A percentile compares a stretch with the other conserved stretches of the same genome.
These are phyloP conservation scores for Zaprionus davidi DNA, from an alignment of 1,140 invertebrate species.

Conservation along the genomic window DNA sequence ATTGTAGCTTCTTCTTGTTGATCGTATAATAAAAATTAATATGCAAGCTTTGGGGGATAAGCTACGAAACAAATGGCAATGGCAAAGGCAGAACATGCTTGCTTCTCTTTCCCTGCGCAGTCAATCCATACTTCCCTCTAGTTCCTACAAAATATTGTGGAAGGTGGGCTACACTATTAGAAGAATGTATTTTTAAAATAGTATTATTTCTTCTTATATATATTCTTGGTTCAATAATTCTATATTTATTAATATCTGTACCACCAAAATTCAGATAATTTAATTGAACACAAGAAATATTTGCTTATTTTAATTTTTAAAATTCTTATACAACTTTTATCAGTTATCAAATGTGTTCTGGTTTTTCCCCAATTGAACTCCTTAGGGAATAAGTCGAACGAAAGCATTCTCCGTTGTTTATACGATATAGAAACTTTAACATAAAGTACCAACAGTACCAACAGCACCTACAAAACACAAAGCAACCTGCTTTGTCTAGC, in stretches of 20 bases:
- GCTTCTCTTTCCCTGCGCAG: constrained; percentile 1
- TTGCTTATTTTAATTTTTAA: no score
- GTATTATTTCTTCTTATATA: no score
- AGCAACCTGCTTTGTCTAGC: neutral
- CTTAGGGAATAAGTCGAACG: no score
- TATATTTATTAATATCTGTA: no score
- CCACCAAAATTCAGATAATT: no score
- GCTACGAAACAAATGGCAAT: constrained; percentile 12
- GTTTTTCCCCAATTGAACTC: no score
- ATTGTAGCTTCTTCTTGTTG: constrained; percentile 55
- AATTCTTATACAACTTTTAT: no score
- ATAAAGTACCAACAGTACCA: neutral
- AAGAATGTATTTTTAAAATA: neutral
- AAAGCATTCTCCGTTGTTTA: no score
- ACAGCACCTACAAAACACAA: neutral
- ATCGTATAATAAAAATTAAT: constrained; percentile 52
- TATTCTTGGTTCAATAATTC: neutral
- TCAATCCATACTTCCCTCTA: constrained; percentile 7
- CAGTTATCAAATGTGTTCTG: no score
- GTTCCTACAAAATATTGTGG: neutral
- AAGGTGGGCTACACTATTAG: neutral
- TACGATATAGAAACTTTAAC: no score
- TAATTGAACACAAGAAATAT: no score
- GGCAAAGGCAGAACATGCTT: constrained; percentile 34
- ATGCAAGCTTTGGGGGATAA: constrained; percentile 43